Evolutionary conservation across 2,888 invertebrate species (phyloP).

Genomic region (Lasioglossum morio): DNA sequence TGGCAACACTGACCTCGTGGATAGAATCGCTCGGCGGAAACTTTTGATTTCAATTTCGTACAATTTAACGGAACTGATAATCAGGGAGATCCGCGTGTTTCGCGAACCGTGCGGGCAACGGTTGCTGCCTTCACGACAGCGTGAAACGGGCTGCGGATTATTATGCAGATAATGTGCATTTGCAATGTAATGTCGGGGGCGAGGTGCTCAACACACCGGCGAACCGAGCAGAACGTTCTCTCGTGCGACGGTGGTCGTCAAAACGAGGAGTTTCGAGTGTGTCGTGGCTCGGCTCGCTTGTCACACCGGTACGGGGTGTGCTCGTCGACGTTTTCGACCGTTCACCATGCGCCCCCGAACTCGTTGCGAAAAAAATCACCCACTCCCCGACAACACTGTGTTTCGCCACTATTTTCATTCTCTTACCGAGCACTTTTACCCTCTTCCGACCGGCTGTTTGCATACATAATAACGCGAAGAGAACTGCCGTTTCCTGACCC

Average conservation of each 20-base stretch:
- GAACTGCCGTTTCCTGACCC: constrained; percentile 29
- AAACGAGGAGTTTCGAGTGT: constrained; percentile 51
- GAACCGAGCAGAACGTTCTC: constrained; percentile 45
- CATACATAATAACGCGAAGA: constrained; percentile 28
- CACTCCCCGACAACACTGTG: background rate
- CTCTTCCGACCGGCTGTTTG: constrained; percentile 11
- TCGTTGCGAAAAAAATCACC: constrained; percentile 24
- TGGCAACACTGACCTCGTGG: background rate
- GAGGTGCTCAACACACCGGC: constrained; percentile 39
- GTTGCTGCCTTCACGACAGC: constrained; percentile 52
- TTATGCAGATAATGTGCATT: constrained; percentile 70
- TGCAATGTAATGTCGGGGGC: constrained; percentile 52
- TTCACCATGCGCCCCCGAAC: background rate
- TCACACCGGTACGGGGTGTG: too few relatives aligned
- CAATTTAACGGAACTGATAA: constrained; percentile 69
- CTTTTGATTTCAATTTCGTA: constrained; percentile 68
- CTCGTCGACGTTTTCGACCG: constrained; percentile 49
- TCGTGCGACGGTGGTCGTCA: constrained; percentile 51
- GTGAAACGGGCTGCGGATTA: constrained; percentile 61
- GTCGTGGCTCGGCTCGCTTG: constrained; percentile 44
- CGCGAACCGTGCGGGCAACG: constrained; percentile 43
- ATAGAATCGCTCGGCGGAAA: constrained; percentile 6
- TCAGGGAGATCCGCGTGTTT: constrained; percentile 56
- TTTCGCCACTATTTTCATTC: constrained; percentile 23
- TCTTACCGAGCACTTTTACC: constrained; percentile 36